Percentiles rank a stretch among this genome's conserved stretches.
Conservation (phyloP, 2,888 invertebrate species). For the Luperina nickerlii region DNA sequence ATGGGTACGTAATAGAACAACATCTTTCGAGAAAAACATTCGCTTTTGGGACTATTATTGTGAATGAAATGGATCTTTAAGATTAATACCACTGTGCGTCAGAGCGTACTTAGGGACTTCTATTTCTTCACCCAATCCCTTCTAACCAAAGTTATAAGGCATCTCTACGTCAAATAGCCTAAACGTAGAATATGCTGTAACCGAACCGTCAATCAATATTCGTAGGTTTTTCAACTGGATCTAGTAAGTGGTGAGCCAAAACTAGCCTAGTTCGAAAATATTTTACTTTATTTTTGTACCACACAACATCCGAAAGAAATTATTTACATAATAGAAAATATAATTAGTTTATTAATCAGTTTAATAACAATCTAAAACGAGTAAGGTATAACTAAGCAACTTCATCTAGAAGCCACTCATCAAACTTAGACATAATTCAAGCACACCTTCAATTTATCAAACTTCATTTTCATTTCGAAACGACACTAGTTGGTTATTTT, state of each 20-base stretch:
- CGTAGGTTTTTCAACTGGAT: neutral
- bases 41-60: neutral
- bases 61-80: neutral
- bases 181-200: neutral
- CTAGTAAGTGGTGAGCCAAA: neutral
- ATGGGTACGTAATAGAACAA: neutral
- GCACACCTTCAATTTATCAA: conserved; percentile 38
- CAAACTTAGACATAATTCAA: conserved; percentile 31
- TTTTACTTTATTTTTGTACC: neutral
- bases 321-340: neutral
- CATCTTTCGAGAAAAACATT: neutral
- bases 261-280: neutral
- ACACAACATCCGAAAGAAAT: neutral
- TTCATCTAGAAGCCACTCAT: conserved; percentile 19
- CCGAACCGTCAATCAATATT: neutral
- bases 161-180: neutral
- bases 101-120: neutral
- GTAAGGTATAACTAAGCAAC: neutral
- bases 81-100: neutral
- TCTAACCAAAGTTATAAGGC: neutral
- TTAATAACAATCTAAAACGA: neutral
- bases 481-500: conserved; percentile 59
- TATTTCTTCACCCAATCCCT: neutral
- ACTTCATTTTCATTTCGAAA: conserved; percentile 51
- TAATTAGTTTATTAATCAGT: neutral